A percentile compares a stretch with the other conserved stretches of the same genome.
phyloP scores from a whole-genome alignment of 2,113 vertebrate genomes.

The Herpailurus yagouaroundi region DNA sequence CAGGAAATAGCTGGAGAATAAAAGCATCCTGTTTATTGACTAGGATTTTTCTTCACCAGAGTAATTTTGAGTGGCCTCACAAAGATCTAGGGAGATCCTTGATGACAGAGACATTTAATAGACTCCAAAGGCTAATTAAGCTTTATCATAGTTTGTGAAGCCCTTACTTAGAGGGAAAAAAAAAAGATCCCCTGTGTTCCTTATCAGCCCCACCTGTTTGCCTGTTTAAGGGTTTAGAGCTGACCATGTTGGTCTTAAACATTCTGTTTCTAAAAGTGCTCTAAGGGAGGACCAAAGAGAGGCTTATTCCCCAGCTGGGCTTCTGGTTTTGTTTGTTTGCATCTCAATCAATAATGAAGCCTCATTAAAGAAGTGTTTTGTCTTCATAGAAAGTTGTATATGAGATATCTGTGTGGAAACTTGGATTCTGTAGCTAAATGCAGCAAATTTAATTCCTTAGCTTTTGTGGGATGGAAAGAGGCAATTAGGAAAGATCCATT shows the following conservation, averaged over 20 bases:
- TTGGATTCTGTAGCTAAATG: constrained; percentile 11
- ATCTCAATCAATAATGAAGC: neutral
- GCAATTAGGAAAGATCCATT: neutral
- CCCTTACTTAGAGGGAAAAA: neutral
- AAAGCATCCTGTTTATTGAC: neutral
- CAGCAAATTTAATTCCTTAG: neutral
- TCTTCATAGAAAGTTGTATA: neutral
- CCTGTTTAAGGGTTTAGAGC: neutral
- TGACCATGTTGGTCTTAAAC: neutral
- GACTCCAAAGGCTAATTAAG: neutral
- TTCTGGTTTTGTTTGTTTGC: constrained; percentile 1
- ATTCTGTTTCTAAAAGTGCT: neutral
- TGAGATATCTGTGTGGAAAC: neutral
- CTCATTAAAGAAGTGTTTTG: constrained; percentile 12
- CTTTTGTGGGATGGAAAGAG: neutral
- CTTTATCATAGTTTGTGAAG: neutral
- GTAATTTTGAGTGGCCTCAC: neutral
- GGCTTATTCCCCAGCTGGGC: neutral
- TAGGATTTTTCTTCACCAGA: neutral
- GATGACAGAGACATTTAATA: neutral
- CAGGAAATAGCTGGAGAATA: neutral
- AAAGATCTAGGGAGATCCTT: neutral
- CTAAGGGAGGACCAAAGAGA: neutral
- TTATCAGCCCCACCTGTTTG: neutral
- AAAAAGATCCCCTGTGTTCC: neutral